Base-by-base conservation (phyloP, 37 sponge, comb jelly and placozoan species). In the Halichondria panicea region DNA sequence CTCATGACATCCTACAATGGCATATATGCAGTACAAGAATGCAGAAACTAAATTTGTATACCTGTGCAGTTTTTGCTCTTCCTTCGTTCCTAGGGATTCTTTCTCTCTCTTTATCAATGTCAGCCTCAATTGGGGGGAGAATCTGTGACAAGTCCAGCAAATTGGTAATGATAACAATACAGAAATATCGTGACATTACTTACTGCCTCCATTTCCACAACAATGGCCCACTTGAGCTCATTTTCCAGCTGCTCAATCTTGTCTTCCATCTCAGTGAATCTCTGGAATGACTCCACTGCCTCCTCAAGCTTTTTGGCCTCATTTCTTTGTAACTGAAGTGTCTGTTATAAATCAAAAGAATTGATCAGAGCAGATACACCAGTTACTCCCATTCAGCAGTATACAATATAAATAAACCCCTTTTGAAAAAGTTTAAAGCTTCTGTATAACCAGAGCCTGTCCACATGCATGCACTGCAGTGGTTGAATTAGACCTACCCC, bases 171-270 rank as follows among this genome's bases (percentile, higher is more conserved):
- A n/a, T n/a, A n/a, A n/a, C n/a, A n/a, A n/a, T n/a, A n/a, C n/a
- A n/a, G n/a, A n/a, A n/a, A n/a, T n/a, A n/a, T 15, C 22, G 22
- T 27, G 48, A 70, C 28, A 13, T 2, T 52, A 31, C 71, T 12
- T 76, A 74, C 81, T 74, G 74, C 59, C 56, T 90, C 88, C 8
- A 84, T 71, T 71, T 90, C 68, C 11, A n/a, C 64, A 24, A 96
- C 97, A n/a, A 60, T 2, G 2, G 93, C 88, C 97, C 97, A 96
- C 57, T 72, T 68, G 37, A 93, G 74, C 66, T 92, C 93, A 53
- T 60, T 64, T 68, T 83, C 73, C 72, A 90, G 71, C 11, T 70
- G 37, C 25, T 59, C 28, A 41, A 85, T 66, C 31, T 55, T 80
- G 7, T 60, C 70, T 39, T 89, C 90, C 77, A 93, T 63, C 2